Conservation (phyloP, 2,797 vertebrate genomes). For the Luscinia luscinia region DNA sequence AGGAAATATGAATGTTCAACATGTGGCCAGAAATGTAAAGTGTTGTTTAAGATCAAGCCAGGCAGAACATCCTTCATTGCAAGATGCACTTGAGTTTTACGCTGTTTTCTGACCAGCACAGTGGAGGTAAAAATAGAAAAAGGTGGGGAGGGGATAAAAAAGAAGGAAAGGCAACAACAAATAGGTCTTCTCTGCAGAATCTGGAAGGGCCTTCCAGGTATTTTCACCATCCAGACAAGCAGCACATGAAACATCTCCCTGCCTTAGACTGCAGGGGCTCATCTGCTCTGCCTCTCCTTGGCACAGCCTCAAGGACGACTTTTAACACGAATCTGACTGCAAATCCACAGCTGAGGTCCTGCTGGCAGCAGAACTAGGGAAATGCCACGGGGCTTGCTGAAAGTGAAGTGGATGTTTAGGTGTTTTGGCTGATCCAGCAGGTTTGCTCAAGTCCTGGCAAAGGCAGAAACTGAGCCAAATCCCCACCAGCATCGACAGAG, state of each 20-base stretch:
- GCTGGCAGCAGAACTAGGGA: conserved; percentile 41
- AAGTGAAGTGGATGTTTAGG: conserved; percentile 12
- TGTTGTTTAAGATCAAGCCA: not conserved
- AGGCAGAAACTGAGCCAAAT: conserved; percentile 37
- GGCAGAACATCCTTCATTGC: not conserved
- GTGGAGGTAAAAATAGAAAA: not conserved
- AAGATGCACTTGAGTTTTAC: not conserved
- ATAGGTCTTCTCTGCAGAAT: not conserved
- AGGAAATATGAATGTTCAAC: not conserved
- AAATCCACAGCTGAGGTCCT: not conserved
- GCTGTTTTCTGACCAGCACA: not conserved
- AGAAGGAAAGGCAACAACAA: not conserved
- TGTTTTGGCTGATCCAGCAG: conserved; percentile 34
- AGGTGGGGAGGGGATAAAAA: no score
- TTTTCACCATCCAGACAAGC: not conserved
- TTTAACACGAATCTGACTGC: not conserved
- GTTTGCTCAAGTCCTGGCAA: conserved; percentile 6
- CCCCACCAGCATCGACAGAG: not conserved
- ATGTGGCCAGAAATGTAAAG: not conserved
- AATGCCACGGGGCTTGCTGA: conserved; percentile 28
- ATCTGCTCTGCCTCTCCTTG: not conserved
- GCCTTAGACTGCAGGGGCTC: not conserved
- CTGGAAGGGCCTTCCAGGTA: not conserved
- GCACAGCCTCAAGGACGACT: not conserved
- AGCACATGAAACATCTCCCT: not conserved